phyloP scores from a whole-genome alignment of 2,113 vertebrate species.

The Hiodon alosoides region DNA sequence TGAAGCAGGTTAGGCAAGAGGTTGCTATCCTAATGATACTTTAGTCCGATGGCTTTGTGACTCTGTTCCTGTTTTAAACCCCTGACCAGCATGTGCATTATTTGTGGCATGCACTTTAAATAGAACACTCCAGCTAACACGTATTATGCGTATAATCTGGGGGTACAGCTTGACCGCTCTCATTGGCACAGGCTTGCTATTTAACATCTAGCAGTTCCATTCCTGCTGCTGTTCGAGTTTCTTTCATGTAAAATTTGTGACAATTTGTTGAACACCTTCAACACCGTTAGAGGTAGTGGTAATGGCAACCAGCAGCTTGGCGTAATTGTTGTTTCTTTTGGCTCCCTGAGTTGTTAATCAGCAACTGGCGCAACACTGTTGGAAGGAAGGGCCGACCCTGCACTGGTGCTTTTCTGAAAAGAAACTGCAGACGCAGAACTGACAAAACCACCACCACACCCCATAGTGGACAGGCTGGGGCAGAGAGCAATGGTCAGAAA shows the following conservation, averaged over 20 bases:
- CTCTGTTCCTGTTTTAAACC: conserved; percentile 13
- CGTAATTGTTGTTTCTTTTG: conserved; percentile 6
- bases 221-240: neutral
- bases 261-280: neutral
- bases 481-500: neutral
- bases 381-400: neutral
- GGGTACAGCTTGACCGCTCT: conserved; percentile 7
- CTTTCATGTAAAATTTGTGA: neutral
- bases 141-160: conserved; percentile 22
- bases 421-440: neutral
- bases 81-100: conserved; percentile 26
- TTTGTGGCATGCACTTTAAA: conserved; percentile 32
- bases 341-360: neutral
- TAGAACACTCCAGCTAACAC: conserved; percentile 25
- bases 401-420: neutral
- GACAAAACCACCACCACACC: neutral
- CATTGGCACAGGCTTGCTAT: neutral
- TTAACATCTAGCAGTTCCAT: neutral
- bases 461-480: neutral
- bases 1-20: neutral
- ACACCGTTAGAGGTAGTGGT: conserved; percentile 14
- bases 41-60: conserved; percentile 3
- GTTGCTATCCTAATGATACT: conserved; percentile 4
- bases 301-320: conserved; percentile 6
- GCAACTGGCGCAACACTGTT: neutral